These are phyloP conservation scores for Daktulosphaira vitifoliae DNA, from an alignment of 1,140 invertebrate species.

Conservation along the genomic window DNA sequence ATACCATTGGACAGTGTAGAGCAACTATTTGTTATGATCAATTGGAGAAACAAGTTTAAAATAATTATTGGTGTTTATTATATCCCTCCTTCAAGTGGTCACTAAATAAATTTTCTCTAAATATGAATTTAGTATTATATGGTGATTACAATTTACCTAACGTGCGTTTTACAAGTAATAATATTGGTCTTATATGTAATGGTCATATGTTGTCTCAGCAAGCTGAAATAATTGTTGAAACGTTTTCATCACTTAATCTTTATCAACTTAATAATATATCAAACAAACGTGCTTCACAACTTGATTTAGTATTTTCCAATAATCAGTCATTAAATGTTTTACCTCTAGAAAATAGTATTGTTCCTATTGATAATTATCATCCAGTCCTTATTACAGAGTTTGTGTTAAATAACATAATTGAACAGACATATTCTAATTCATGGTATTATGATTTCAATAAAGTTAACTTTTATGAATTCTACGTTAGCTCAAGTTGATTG, in stretches of 20 bases:
- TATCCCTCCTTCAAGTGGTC: background rate
- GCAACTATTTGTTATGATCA: background rate
- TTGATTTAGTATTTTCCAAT: background rate
- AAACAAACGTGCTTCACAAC: background rate
- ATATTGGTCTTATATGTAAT: background rate
- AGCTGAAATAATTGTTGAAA: background rate
- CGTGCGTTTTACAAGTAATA: background rate
- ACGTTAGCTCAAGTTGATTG: background rate
- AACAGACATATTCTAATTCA: background rate
- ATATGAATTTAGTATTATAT: background rate
- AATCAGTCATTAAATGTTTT: background rate
- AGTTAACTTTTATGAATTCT: background rate
- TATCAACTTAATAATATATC: background rate
- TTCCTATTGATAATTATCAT: background rate
- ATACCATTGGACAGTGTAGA: background rate
- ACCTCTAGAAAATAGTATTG: background rate
- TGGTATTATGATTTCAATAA: background rate
- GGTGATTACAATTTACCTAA: background rate
- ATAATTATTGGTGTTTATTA: background rate
- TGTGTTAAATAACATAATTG: background rate
- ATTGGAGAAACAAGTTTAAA: background rate
- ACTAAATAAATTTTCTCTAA: background rate
- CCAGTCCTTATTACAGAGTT: background rate
- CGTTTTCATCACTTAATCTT: background rate
- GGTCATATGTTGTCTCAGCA: background rate